Base-by-base conservation (phyloP, 2,113 vertebrate genomes). In the Callocephalon fimbriatum region DNA sequence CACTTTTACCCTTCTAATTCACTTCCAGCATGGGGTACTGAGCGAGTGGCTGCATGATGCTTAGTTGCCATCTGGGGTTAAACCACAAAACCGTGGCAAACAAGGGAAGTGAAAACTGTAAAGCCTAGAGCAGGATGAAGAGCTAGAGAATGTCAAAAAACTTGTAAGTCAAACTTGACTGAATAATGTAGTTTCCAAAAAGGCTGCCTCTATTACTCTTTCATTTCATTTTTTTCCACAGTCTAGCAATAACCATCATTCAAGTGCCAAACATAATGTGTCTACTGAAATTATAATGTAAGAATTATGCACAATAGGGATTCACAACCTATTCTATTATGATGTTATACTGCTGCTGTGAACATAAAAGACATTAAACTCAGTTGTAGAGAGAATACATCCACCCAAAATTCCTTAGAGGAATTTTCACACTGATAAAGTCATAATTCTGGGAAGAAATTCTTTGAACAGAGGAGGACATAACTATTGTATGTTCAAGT, bases 231-330 rank as follows among this genome's bases (percentile, higher is more conserved):
- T 95, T 56, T 93, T 91, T 71, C 84, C 77, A 90, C 81, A 90
- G 87, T 76, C 40, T 90, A 90, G 81, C 70, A 94, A 90, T 95
- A 96, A 95, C 63, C 58, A 76, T 91, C 71, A 88, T 82, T 96
- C 91, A 96, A 93, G 50, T 90, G 77, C 51, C 84, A 87, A 93
- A 79, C 8, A 72, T 89, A 91, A 95, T 90, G 44, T 84, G 70
- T 85, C 91, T 90, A 70, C 37, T 90, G 81, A 94, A 96, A 93
- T 87, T 75, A 87, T 93, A 91, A 96, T 85, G 67, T 73, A 74
- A 63, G 73, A 95, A 94, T 94, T 94, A 96, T 93, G 66, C 93
- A 90, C 84, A 94, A 65, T 53, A 87, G 87, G 73, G 84, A 85
- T 95, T 95, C 87, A 88, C 61, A 79, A 29, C 15, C 70, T 75